Base-by-base conservation (phyloP, 2,888 invertebrate species). In the Cantharis nigra region DNA sequence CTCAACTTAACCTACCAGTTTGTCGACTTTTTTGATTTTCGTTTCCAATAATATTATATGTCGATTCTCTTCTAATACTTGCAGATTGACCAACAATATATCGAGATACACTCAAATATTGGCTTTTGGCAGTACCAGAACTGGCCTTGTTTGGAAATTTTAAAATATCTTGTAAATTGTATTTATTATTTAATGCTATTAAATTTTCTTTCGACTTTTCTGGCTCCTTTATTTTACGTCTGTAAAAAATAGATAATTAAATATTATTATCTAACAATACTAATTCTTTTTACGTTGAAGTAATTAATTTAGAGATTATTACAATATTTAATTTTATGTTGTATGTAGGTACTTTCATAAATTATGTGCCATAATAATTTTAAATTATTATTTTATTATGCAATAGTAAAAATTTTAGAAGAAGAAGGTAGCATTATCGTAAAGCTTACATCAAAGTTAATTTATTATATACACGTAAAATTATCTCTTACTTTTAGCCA, bases 91-190 rank as follows among this genome's bases (percentile, higher is more conserved):
- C 95, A 77, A 95, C 93, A 82, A 95, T 92, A 88, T 96, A 96
- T 85, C 96, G 91, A 81, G 95, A 92, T 80, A 95, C 93, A 80
- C 92, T 92, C 80, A 95, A 88, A 89, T 96, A 96, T 80, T 94
- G 93, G 83, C 94, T 94, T 82, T 95, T 95, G 3, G 93, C 93
- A 18, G 85, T 87, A 49, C 86, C 87, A 30, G 86, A 87, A 78
- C 86, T 87, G 13, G 86, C 86, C 83, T 88, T 87, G 16, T 86
- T 85, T 78, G 87, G 80, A 2, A 88, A 88, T 78, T 88, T 88
- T 49, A 89, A 81, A 67, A 89, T 85, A 69, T 89, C 89, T 81
- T 89, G 87, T 23, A 89, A 84, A 82, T 90, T 90, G 79, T 88
- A 90, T 76, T 89, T 88, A 80, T 89, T 89, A 16, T 75, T 77